phyloP scores from a whole-genome alignment of 2,888 invertebrate genomes.

The Baccha elongata region DNA sequence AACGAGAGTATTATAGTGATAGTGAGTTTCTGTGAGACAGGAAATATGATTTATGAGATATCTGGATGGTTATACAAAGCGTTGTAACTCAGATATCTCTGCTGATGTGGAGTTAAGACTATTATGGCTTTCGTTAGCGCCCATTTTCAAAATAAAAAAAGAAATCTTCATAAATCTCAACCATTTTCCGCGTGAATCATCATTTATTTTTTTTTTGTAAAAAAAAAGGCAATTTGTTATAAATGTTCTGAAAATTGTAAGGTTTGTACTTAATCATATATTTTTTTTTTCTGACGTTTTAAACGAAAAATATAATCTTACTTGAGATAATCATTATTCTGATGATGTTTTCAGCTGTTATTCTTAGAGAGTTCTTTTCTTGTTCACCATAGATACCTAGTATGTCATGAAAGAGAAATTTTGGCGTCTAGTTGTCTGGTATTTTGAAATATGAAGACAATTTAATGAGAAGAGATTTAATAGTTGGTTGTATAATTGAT shows the following conservation, averaged over 20 bases:
- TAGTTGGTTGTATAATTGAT: too few species aligned
- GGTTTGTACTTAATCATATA: neutral
- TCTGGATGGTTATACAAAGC: neutral
- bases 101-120: conserved; percentile 1
- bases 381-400: neutral
- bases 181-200: conserved; percentile 36
- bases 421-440: neutral
- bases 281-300: neutral
- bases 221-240: conserved; percentile 12
- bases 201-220: conserved; percentile 12
- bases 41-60: conserved; percentile 48
- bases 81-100: neutral
- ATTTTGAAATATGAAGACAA: neutral
- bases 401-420: neutral
- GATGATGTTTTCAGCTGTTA: neutral
- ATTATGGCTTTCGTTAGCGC: neutral
- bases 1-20: conserved; percentile 3
- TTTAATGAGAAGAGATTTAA: too few species aligned
- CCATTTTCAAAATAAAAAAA: too few species aligned
- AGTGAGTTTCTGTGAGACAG: conserved; percentile 18
- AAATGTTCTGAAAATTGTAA: neutral
- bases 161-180: conserved; percentile 15
- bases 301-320: neutral
- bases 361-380: neutral
- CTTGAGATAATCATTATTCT: neutral